phyloP scores from a whole-genome alignment of 2,888 invertebrate species.

The Odontocerum albicorne region DNA sequence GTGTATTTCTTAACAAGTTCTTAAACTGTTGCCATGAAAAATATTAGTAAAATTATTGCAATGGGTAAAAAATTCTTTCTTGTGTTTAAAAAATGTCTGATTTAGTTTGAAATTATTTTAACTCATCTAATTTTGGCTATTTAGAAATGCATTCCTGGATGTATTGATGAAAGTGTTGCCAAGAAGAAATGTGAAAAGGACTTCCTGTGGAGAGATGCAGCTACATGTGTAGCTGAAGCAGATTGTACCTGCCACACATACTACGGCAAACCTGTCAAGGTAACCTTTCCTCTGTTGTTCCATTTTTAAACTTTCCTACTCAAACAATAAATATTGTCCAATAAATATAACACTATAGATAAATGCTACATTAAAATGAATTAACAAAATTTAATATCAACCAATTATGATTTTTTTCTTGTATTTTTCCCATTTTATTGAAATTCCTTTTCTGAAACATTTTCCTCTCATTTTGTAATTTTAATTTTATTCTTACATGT shows the following conservation, averaged over 20 bases:
- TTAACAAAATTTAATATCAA: no score
- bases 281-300: conserved; percentile 40
- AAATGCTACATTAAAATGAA: not conserved
- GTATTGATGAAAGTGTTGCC: conserved; percentile 43
- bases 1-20: no score
- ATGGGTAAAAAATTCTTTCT: no score
- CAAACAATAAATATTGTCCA: not conserved
- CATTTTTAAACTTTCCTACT: not conserved
- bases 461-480: no score
- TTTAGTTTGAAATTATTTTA: no score
- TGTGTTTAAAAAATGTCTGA: no score
- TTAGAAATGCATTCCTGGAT: conserved; percentile 50
- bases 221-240: conserved; percentile 69
- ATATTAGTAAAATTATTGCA: no score
- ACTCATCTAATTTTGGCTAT: not conserved
- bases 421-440: no score
- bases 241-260: conserved; percentile 77
- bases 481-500: no score
- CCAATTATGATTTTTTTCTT: no score
- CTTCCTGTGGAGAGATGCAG: conserved; percentile 69
- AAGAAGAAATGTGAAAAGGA: conserved; percentile 57
- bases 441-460: no score
- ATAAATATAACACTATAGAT: not conserved
- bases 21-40: no score
- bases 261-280: conserved; percentile 66